Evolutionary conservation across 2,113 vertebrate species (phyloP).

Genomic region (Calyptommatus sinebrachiatus): DNA sequence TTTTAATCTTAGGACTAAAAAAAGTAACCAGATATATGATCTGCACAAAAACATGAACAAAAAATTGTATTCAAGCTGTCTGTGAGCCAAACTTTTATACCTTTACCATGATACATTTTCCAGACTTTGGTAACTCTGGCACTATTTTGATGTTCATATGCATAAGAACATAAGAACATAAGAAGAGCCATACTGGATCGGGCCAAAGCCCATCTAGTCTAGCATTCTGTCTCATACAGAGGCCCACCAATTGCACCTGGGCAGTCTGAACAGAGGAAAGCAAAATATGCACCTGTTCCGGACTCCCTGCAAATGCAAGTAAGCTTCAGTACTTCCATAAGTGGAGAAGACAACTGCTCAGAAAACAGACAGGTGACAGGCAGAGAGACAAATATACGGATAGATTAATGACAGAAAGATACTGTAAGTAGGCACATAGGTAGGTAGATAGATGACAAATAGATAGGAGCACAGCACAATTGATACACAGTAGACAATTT

Average conservation of each 20-base stretch:
- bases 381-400: not conserved
- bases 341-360: slow-evolving; percentile 43
- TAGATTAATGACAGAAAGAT: no score
- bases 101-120: not conserved
- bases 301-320: no score
- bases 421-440: not conserved
- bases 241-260: no score
- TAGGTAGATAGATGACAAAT: rapidly evolving
- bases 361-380: slow-evolving; percentile 27
- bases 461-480: no score
- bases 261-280: no score
- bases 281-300: no score
- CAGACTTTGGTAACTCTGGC: not conserved
- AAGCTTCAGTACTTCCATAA: not conserved
- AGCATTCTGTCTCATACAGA: no score
- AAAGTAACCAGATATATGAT: not conserved
- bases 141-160: not conserved
- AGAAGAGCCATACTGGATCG: no score
- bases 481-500: slow-evolving; percentile 28
- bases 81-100: no score
- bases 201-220: no score
- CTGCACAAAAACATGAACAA: not conserved
- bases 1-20: not conserved
- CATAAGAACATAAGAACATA: no score
- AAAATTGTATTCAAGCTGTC: not conserved